phyloP scores from a whole-genome alignment of 37 sponge, comb jelly and placozoan genomes.

The Tethya wilhelma region DNA sequence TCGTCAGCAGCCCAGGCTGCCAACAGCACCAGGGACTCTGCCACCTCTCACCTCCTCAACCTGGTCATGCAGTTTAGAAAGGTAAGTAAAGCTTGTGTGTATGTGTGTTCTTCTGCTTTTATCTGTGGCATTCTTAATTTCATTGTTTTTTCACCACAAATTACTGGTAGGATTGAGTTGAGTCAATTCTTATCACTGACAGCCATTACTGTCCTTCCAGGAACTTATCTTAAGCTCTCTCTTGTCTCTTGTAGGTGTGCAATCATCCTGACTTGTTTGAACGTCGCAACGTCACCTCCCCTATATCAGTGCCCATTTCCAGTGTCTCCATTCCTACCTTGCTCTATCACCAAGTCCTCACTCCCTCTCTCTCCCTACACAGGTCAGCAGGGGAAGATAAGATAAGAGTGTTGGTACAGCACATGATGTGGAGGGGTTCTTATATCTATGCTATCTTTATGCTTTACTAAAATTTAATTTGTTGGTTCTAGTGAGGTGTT shows the following conservation, averaged over 20 bases:
- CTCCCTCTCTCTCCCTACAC: neutral
- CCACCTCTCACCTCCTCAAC: conserved; percentile 89
- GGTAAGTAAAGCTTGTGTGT: conserved; percentile 45
- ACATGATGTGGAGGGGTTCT: too few relatives aligned
- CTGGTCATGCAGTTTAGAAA: conserved; percentile 98
- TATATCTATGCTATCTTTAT: too few relatives aligned
- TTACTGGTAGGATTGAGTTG: too few relatives aligned
- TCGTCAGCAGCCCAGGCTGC: conserved; percentile 49
- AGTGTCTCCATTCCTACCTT: conserved; percentile 52
- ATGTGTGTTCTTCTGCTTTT: neutral
- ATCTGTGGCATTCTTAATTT: too few relatives aligned
- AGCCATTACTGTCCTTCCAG: neutral
- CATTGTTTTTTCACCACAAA: too few relatives aligned
- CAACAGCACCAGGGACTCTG: conserved; percentile 39
- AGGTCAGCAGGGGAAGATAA: too few relatives aligned
- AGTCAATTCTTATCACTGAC: too few relatives aligned
- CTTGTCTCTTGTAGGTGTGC: conserved; percentile 70
- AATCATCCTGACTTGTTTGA: conserved; percentile 98
- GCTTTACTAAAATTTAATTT: too few relatives aligned
- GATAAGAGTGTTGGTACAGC: too few relatives aligned
- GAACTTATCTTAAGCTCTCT: neutral
- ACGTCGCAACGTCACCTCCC: conserved; percentile 84
- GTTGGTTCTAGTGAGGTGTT: too few relatives aligned
- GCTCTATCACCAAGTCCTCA: conserved; percentile 47
- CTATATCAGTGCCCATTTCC: conserved; percentile 38